phyloP scores from a whole-genome alignment of 2,888 invertebrate species.

The Steinernema carpocapsae region DNA sequence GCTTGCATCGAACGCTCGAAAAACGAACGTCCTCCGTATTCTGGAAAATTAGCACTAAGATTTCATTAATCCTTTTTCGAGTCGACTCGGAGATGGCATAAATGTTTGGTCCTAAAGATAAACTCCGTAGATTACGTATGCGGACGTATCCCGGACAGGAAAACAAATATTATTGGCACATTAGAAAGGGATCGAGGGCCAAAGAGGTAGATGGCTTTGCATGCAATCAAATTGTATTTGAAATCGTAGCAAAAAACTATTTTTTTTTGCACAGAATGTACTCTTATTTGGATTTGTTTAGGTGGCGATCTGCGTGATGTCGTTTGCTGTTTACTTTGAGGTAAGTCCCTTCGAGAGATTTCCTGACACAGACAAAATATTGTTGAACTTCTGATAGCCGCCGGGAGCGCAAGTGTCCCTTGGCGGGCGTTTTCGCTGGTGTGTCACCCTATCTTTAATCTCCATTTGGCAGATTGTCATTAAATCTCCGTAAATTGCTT shows the following conservation, averaged over 20 bases:
- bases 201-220: too few relatives aligned
- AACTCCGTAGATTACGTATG: slow-evolving; percentile 24
- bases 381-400: not conserved
- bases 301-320: slow-evolving; percentile 97
- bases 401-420: not conserved
- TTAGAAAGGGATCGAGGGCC: too few relatives aligned
- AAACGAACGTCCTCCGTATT: not conserved
- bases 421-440: not conserved
- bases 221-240: not conserved
- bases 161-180: not conserved
- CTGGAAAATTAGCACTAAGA: not conserved
- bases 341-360: slow-evolving; percentile 72
- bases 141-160: not conserved
- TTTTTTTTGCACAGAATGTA: not conserved
- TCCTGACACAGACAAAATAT: too few relatives aligned
- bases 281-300: slow-evolving; percentile 43
- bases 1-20: too few relatives aligned
- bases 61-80: slow-evolving; percentile 27
- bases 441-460: slow-evolving; percentile 19
- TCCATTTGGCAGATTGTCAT: slow-evolving; percentile 17
- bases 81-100: slow-evolving; percentile 14
- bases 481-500: slow-evolving; percentile 11
- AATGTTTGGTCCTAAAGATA: slow-evolving; percentile 2
- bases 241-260: not conserved
- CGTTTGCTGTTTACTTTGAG: slow-evolving; percentile 97